Conservation (phyloP, 2,888 invertebrate genomes). For the Drosophila trichaetosa region DNA sequence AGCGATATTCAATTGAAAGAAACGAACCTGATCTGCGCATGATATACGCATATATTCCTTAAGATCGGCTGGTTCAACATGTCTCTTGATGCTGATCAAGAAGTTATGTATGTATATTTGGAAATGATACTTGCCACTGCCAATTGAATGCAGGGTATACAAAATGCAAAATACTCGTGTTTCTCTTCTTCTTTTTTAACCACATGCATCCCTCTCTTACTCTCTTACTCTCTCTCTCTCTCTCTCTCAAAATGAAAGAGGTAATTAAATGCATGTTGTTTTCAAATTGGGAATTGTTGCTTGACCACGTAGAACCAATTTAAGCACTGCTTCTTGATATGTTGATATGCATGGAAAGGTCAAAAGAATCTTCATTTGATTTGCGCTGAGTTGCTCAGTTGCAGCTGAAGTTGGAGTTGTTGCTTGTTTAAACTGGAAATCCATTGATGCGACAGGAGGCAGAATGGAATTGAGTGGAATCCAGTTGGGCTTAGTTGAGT, state of each 20-base stretch:
- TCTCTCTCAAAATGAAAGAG: constrained; percentile 1
- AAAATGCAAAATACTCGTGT: constrained; percentile 11
- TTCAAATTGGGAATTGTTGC: constrained; percentile 7
- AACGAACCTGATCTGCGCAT: neutral
- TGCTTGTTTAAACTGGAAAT: neutral
- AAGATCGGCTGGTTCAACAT: neutral
- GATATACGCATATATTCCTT: neutral
- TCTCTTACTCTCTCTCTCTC: neutral
- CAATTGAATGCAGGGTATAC: neutral
- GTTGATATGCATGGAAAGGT: constrained; percentile 25
- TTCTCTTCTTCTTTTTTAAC: neutral
- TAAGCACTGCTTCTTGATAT: constrained; percentile 12
- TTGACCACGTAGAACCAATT: constrained; percentile 22
- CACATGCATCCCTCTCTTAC: neutral
- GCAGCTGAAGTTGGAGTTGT: neutral
- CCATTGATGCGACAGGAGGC: constrained; percentile 29
- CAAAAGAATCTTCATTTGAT: constrained; percentile 13
- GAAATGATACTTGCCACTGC: neutral
- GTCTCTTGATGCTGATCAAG: no score
- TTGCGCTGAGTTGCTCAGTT: neutral
- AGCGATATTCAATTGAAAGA: neutral
- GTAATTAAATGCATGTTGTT: constrained; percentile 17
- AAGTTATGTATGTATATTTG: neutral
- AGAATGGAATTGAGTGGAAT: constrained; percentile 11
- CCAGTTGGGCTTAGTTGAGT: neutral